Evolutionary conservation across 2,113 vertebrate genomes (phyloP).

Genomic region (Cottus gobio): DNA sequence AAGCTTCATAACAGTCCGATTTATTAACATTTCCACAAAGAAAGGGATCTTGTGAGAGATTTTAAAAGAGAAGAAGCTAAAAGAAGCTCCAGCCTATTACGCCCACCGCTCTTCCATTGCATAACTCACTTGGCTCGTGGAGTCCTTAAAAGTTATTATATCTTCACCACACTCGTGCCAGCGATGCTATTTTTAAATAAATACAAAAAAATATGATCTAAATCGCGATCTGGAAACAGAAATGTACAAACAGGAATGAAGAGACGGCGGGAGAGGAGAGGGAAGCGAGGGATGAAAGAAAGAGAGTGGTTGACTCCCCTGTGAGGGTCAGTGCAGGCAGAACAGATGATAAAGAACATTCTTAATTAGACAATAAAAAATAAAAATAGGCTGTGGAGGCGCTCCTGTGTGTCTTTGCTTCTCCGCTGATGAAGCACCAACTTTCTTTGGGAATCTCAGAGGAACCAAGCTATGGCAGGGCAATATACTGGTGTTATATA

Average conservation of each 20-base stretch:
- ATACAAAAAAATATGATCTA: background rate
- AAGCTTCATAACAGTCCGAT: no score
- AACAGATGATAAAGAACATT: background rate
- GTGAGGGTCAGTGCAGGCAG: background rate
- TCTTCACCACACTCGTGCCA: background rate
- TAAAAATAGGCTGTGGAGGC: background rate
- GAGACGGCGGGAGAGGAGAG: background rate
- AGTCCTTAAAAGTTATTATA: background rate
- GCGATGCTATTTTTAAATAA: background rate
- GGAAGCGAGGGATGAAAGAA: background rate
- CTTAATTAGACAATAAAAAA: conserved; percentile 18
- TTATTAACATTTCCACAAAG: no score
- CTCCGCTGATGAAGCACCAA: background rate
- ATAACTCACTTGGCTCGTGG: background rate
- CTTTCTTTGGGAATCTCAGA: conserved; percentile 6
- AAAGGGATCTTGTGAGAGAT: no score
- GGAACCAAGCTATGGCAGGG: no score
- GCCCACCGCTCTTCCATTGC: background rate
- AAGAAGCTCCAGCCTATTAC: background rate
- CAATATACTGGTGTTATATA: no score
- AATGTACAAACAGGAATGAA: background rate
- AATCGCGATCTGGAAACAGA: no score
- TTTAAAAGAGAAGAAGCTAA: background rate
- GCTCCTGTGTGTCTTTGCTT: background rate
- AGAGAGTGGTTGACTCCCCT: background rate